These are phyloP conservation scores for Python bivittatus DNA, from an alignment of 2,113 vertebrate species.

Conservation along the genomic window DNA sequence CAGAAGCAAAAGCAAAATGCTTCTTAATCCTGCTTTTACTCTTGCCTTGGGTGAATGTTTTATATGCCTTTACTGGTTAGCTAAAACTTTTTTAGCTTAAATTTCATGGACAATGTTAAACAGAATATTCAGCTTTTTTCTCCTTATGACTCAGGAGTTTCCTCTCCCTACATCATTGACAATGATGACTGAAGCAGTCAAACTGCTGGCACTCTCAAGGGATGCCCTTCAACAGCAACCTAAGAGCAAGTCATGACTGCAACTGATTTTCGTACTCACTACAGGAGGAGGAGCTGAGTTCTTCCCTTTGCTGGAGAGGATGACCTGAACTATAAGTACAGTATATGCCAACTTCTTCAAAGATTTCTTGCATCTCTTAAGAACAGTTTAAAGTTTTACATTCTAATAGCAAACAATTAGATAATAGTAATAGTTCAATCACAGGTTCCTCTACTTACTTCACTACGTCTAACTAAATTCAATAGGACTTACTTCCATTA, in stretches of 20 bases:
- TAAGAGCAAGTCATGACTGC: neutral
- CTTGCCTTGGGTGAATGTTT: neutral
- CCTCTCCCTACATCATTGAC: neutral
- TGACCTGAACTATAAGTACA: neutral
- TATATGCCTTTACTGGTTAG: neutral
- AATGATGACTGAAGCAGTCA: neutral
- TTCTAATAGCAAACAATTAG: neutral
- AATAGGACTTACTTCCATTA: neutral
- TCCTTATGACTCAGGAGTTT: neutral
- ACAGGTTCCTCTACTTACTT: neutral
- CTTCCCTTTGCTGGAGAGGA: neutral
- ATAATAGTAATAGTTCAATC: neutral
- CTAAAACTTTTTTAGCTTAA: neutral
- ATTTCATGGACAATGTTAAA: neutral
- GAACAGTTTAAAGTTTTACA: neutral
- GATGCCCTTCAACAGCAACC: neutral
- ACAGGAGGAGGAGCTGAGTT: neutral
- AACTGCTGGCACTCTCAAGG: neutral
- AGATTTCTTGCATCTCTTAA: neutral
- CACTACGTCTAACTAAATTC: neutral
- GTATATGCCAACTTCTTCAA: neutral
- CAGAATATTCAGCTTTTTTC: neutral
- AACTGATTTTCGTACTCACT: neutral
- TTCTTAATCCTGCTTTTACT: neutral
- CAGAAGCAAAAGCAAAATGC: neutral